Evolutionary conservation across 2,888 invertebrate species (phyloP), one percentile per base, ranked within the genome.

Genomic region (Meganola albula): DNA sequence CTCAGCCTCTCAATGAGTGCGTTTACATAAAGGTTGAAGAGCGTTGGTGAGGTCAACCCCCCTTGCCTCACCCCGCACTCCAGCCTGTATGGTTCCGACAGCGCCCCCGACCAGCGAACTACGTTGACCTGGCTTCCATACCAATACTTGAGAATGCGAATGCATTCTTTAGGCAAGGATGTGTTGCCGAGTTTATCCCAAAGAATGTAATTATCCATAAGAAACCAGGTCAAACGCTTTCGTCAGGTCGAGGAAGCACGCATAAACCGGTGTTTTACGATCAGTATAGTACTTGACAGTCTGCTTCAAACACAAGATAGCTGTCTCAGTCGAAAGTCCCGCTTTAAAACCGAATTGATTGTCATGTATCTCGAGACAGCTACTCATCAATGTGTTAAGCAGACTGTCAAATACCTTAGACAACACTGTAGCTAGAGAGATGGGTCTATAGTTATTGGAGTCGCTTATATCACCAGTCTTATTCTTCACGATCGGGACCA

Each of bases 331-430:
- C 3, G 45, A 47, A 9, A 47, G 21, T 9, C 33, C 27, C 0
- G 46, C 20, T 14, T 40, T 20, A 24, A 54, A 54, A 3, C 47
- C 48, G 14, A 55, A 50, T 22, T 54, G 48, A n/a, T 35, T 40
- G 23, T 50, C 44, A 21, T 54, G 46, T 2, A 40, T n/a, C 2
- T 27, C 14, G 8, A 48, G 1, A 28, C 38, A 27, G 3, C 35
- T 37, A 14, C 39, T 28, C 2, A 50, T 12, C 8, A 35, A 38
- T 18, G 31, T 10, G 14, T 47, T 35, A 29, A 52, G 35, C 40
- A 52, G 1, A 14, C 45, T 20, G 18, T 47, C 48, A 30, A 48
- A 27, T 10, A 50, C 41, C 9, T 48, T 50, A 0, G 44, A 29
- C 1, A 39, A 18, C 5, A 40, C 27, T 0, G 45, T 53, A 7